These are phyloP conservation scores for Halesus radiatus DNA, from an alignment of 1,140 invertebrate species.

Conservation along the genomic window DNA sequence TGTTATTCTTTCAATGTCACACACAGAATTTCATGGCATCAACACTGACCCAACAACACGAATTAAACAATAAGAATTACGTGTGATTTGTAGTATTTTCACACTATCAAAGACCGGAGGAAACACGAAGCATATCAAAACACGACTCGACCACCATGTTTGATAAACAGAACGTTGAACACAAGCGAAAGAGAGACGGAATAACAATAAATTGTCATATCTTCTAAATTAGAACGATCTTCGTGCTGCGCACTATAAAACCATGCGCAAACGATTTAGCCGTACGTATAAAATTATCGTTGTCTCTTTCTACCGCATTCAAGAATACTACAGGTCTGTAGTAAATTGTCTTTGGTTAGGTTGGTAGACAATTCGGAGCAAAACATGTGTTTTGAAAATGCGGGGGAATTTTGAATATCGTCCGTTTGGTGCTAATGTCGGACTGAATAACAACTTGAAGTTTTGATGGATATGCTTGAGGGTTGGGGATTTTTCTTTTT, in stretches of 20 bases:
- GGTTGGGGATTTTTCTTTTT: too few relatives aligned
- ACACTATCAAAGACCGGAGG: slow-evolving; percentile 18
- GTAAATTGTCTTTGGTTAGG: background rate
- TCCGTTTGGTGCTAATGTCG: too few relatives aligned
- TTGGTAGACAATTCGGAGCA: background rate
- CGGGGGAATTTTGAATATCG: background rate
- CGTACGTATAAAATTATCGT: background rate
- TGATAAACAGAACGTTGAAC: slow-evolving; percentile 25
- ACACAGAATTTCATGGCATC: background rate
- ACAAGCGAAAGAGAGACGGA: background rate
- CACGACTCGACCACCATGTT: slow-evolving; percentile 39
- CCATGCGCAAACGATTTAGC: background rate
- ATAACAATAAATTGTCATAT: background rate
- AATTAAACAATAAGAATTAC: background rate
- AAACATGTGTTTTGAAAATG: slow-evolving; percentile 22
- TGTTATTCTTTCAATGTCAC: slow-evolving; percentile 3
- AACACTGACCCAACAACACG: background rate
- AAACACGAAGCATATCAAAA: slow-evolving; percentile 34
- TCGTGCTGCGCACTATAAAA: background rate
- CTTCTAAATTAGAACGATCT: background rate
- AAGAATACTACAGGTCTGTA: slow-evolving; percentile 7
- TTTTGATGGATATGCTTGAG: too few relatives aligned
- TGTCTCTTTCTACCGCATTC: slow-evolving; percentile 7
- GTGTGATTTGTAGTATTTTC: slow-evolving; percentile 12
- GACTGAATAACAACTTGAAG: too few relatives aligned